Percentiles rank a stretch among this genome's conserved stretches.
Conservation (phyloP, 1,140 invertebrate species). For the Mercenaria mercenaria region DNA sequence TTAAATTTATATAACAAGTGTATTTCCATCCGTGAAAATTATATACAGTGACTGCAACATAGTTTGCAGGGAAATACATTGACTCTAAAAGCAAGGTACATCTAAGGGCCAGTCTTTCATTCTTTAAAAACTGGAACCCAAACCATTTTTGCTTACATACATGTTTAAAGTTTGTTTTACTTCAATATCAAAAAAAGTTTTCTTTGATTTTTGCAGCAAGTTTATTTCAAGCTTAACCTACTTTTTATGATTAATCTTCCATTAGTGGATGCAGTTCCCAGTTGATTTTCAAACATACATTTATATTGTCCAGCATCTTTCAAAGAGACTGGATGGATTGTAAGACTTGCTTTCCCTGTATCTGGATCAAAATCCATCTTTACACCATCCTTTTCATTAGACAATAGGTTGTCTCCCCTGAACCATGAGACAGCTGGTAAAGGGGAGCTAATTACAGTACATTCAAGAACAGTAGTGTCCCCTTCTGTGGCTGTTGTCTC, state of each 20-base stretch:
- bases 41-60: too few species aligned
- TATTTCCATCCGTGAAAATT: too few species aligned
- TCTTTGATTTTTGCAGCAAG: too few species aligned
- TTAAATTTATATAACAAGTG: too few species aligned
- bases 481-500: slow-evolving; percentile 73
- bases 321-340: slow-evolving; percentile 58
- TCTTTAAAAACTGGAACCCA: too few species aligned
- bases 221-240: slow-evolving; percentile 72
- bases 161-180: too few species aligned
- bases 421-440: slow-evolving; percentile 75
- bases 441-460: slow-evolving; percentile 69
- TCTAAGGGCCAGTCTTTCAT: too few species aligned
- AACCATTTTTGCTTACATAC: too few species aligned
- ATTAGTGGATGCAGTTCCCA: slow-evolving; percentile 76
- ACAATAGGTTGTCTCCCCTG: slow-evolving; percentile 67
- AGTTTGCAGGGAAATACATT: too few species aligned
- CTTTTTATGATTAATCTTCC: slow-evolving; percentile 71
- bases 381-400: slow-evolving; percentile 25
- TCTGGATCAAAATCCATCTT: slow-evolving; percentile 68
- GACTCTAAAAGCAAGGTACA: too few species aligned
- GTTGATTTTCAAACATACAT: slow-evolving; percentile 74
- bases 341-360: slow-evolving; percentile 72
- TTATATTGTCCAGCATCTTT: slow-evolving; percentile 72
- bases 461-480: slow-evolving; percentile 70
- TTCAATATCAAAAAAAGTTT: too few species aligned